Evolutionary conservation across 2,113 vertebrate species (phyloP).

Genomic region (Phalacrocorax carbo): DNA sequence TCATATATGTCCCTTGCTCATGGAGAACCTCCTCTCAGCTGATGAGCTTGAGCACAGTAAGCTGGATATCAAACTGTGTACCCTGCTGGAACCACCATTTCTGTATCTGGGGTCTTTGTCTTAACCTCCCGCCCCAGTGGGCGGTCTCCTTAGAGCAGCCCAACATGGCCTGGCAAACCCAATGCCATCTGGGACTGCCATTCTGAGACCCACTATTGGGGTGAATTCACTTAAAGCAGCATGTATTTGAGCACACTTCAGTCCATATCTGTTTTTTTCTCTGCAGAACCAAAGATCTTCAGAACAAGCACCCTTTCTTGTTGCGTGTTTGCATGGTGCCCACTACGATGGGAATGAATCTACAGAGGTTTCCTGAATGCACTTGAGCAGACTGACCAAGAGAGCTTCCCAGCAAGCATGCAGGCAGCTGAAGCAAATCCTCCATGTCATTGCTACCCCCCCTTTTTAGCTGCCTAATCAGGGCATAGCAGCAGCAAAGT

Average conservation of each 20-base stretch:
- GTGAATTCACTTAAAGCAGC: background rate
- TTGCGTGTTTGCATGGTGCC: background rate
- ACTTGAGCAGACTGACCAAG: background rate
- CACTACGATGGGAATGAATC: rapidly evolving
- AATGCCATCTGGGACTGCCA: rapidly evolving
- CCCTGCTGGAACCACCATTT: background rate
- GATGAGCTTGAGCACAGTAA: rapidly evolving
- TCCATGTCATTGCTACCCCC: background rate
- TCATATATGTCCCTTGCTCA: rapidly evolving
- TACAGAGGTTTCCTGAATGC: background rate
- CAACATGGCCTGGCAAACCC: background rate
- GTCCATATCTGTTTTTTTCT: background rate
- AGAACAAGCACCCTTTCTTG: background rate
- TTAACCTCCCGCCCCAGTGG: background rate
- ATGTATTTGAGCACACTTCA: background rate
- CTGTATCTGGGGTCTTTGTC: background rate
- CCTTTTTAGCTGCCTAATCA: background rate
- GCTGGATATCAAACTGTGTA: background rate
- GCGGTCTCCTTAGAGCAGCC: background rate
- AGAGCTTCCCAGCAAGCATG: rapidly evolving
- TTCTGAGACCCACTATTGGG: background rate
- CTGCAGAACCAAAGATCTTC: background rate
- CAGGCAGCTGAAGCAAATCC: background rate
- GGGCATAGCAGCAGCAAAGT: background rate
- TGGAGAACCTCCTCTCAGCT: background rate